phyloP scores from a whole-genome alignment of 2,888 invertebrate species.

The Odontocerum albicorne region DNA sequence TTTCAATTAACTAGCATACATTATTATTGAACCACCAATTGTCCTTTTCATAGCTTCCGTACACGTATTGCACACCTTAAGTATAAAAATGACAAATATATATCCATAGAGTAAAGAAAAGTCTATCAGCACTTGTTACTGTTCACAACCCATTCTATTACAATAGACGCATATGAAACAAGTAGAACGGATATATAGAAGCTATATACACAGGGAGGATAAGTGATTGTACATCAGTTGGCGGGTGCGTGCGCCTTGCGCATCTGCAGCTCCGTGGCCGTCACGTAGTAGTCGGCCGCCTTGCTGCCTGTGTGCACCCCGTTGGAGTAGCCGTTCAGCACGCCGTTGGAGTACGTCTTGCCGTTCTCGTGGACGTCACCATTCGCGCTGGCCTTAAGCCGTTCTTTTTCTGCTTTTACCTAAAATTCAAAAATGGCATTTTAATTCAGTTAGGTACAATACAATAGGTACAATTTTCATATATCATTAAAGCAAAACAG shows the following conservation, averaged over 20 bases:
- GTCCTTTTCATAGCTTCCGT: too few relatives aligned
- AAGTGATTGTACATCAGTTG: slow-evolving; percentile 32
- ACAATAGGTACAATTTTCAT: too few relatives aligned
- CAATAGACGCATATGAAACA: slow-evolving; percentile 30
- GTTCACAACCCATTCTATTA: slow-evolving; percentile 36
- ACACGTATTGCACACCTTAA: too few relatives aligned
- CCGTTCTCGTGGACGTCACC: slow-evolving; percentile 28
- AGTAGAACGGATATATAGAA: slow-evolving; percentile 21
- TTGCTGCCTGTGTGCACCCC: slow-evolving; percentile 21
- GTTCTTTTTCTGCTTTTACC: slow-evolving; percentile 14
- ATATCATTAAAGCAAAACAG: too few relatives aligned
- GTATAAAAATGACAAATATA: too few relatives aligned
- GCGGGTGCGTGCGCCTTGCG: slow-evolving; percentile 30
- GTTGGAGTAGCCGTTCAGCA: slow-evolving; percentile 26
- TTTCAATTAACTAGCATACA: too few relatives aligned
- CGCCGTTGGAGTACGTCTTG: slow-evolving; percentile 30
- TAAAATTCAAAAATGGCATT: too few relatives aligned
- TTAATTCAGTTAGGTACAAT: too few relatives aligned
- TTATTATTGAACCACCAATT: too few relatives aligned
- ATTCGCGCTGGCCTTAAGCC: slow-evolving; percentile 5
- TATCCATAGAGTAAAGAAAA: too few relatives aligned
- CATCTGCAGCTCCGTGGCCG: slow-evolving; percentile 29
- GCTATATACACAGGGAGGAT: background rate
- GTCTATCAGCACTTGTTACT: slow-evolving; percentile 28
- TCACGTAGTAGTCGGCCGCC: slow-evolving; percentile 33